These are phyloP conservation scores for Propithecus deckenii DNA, from an alignment of 2,797 vertebrate species.

Conservation along the genomic window DNA sequence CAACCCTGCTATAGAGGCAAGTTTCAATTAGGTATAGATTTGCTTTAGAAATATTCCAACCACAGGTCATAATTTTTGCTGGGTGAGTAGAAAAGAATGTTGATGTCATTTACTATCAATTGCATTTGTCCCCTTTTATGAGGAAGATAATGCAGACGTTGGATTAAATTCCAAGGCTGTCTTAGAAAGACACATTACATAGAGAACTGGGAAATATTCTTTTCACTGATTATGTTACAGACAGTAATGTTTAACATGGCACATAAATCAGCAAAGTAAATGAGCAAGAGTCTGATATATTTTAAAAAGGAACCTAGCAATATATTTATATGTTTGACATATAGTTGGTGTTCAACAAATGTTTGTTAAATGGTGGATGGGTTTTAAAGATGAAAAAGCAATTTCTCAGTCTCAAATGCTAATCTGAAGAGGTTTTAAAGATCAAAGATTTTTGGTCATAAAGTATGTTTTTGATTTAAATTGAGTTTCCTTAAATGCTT, in stretches of 20 bases:
- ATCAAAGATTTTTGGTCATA: not conserved
- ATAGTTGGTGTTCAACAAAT: slow-evolving; percentile 21
- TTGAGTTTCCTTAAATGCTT: slow-evolving; percentile 41
- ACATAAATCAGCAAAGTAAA: slow-evolving; percentile 50
- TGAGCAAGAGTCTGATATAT: slow-evolving; percentile 2
- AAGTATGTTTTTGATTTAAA: slow-evolving; percentile 43
- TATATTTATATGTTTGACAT: not conserved
- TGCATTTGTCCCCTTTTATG: slow-evolving; percentile 33
- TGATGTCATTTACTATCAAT: slow-evolving; percentile 39
- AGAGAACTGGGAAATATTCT: slow-evolving; percentile 45
- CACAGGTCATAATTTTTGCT: slow-evolving; percentile 45
- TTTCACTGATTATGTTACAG: slow-evolving; percentile 66
- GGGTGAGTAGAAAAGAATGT: slow-evolving; percentile 22
- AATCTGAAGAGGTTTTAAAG: slow-evolving; percentile 40
- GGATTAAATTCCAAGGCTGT: slow-evolving; percentile 56
- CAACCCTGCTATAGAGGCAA: not conserved
- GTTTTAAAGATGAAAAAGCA: not conserved
- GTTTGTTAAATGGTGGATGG: slow-evolving; percentile 33
- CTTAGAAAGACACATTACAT: slow-evolving; percentile 42
- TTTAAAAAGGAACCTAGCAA: slow-evolving; percentile 34
- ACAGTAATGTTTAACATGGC: slow-evolving; percentile 46
- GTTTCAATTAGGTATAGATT: slow-evolving; percentile 1
- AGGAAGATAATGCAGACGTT: slow-evolving; percentile 23
- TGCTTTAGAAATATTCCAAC: slow-evolving; percentile 42
- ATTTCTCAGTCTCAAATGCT: slow-evolving; percentile 47